These are phyloP conservation scores for Myotis yumanensis DNA, from an alignment of 2,113 vertebrate species.

Conservation along the genomic window DNA sequence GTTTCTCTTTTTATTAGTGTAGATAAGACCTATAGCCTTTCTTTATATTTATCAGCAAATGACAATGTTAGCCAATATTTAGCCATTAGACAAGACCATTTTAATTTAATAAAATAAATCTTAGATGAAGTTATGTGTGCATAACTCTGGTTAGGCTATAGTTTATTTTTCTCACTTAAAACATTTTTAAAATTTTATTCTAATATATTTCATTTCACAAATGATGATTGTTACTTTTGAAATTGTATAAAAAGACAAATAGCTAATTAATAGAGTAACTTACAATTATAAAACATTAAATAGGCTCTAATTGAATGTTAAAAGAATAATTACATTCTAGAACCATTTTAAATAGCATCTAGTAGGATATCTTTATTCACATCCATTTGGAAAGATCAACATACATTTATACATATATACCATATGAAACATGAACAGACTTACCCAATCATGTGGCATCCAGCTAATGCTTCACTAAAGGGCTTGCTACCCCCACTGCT, in stretches of 20 bases:
- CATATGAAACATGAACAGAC: not conserved
- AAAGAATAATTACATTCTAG: not conserved
- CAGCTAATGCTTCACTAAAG: not conserved
- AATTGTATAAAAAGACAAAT: not conserved
- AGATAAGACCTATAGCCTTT: not conserved
- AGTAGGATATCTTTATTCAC: not conserved
- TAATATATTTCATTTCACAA: not conserved
- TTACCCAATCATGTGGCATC: rapidly evolving
- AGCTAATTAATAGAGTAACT: not conserved
- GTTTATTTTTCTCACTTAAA: not conserved
- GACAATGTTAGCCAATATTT: not conserved
- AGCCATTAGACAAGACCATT: not conserved
- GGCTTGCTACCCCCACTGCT: not conserved
- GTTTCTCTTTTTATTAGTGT: too few species aligned
- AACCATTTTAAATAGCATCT: not conserved
- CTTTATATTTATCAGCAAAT: not conserved
- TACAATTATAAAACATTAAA: not conserved
- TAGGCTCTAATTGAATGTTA: not conserved
- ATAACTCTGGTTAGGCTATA: not conserved
- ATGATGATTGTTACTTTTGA: not conserved
- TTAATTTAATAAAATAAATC: not conserved
- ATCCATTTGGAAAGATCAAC: not conserved
- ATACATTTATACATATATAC: not conserved
- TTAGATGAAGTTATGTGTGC: not conserved
- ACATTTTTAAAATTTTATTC: not conserved